Evolutionary conservation across 2,888 invertebrate genomes (phyloP), one percentile per base, ranked within the genome.

Genomic region (Deilephila porcellus): DNA sequence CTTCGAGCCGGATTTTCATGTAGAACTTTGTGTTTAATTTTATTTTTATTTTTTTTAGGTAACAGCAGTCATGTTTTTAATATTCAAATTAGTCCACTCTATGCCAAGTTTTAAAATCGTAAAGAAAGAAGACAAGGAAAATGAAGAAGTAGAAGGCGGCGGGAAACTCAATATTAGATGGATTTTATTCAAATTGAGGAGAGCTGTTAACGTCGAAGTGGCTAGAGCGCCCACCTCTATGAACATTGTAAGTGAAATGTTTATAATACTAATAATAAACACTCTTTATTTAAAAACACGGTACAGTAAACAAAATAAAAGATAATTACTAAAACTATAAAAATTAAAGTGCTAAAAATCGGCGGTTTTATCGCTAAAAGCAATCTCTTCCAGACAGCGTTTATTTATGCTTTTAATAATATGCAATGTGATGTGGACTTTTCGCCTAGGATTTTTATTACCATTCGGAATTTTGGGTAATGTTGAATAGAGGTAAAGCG

Each of bases 161-260:
- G 89, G 93, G 20, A 95, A 91, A 86, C 93, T 97, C 52, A 96
- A 97, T 80, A 93, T 98, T 3, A 86, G 96, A 45, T 98, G 98
- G 98, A 91, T 98, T 45, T 86, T 97, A 8, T 96, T 96, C 79
- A 97, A 96, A 81, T 92, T 98, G 85, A 95, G 97, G 70, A 96
- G 96, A 84, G 96, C 97, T 76, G 96, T 98, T 1, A 97, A 98
- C 85, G 95, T 95, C 11, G 99, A 99, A 94, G 95, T 98, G 0
- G 96, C 97, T 19, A 96, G 96, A 83, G 95, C 96, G 11, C 96
- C 97, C 0, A 95, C 95, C 70, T 95, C 95, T 64, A 96, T 95
- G 77, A 92, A 95, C 79, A 96, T 98, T 93, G 98, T 98, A 94
- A 95, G 96, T 95, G 76, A 34, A 7, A 45, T 45, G 45, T n/a